phyloP scores from a whole-genome alignment of 23 tunicate genomes.

The Ciona savignyi region DNA sequence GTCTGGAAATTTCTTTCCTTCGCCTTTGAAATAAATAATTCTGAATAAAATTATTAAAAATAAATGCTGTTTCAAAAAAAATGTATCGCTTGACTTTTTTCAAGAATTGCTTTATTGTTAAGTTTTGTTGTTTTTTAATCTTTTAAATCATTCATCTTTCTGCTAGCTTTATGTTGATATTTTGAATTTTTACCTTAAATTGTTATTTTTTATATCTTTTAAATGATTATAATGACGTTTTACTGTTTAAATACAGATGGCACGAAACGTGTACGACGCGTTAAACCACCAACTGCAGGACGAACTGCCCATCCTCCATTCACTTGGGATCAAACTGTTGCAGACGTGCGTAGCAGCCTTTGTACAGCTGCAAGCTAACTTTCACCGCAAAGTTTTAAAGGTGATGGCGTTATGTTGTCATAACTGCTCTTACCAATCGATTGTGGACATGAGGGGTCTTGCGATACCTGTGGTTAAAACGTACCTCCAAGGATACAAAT shows the following conservation, averaged over 20 bases:
- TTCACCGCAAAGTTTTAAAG: conserved; percentile 26
- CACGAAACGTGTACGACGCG: conserved; percentile 71
- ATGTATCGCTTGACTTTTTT: no score
- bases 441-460: neutral
- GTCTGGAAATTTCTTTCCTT: no score
- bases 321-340: conserved; percentile 28
- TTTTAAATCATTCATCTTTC: no score
- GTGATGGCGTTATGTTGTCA: neutral
- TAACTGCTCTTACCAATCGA: neutral
- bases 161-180: neutral
- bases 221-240: no score
- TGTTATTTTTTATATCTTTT: neutral
- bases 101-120: no score
- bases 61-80: no score
- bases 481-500: neutral
- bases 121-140: no score
- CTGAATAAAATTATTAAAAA: no score
- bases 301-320: conserved; percentile 68
- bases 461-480: no score
- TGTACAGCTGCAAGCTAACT: conserved; percentile 11
- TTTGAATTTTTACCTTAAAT: neutral
- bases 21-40: no score
- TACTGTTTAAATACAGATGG: conserved; percentile 44
- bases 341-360: conserved; percentile 38
- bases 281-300: conserved; percentile 72